Base-by-base conservation (phyloP, 92 coral and sea anemone species). In the Epizoanthus scotinus region DNA sequence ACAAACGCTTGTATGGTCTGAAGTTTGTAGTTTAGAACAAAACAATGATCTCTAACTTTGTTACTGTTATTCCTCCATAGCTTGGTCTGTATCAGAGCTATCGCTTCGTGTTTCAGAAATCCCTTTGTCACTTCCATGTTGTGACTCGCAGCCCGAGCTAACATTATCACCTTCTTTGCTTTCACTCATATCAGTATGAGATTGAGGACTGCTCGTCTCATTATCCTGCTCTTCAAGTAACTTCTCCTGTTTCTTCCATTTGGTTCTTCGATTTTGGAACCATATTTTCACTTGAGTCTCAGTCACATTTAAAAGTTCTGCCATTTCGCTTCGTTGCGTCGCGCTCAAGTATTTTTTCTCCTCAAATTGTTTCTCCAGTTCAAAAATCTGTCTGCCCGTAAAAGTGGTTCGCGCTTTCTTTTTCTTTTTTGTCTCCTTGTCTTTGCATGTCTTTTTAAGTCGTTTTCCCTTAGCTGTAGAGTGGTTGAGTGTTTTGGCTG, bases 391-490 rank as follows among this genome's bases (percentile, higher is more conserved):
- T 74, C 99, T 85, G 21, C 99, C 99, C 5, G 99, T 96, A 85
- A 96, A 96, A 31, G 99, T 96, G 47, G 99, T 96, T 27, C 99
- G 78, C n/a, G 99, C 99, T 77, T 96, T 96, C 94, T 96, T 96
- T 85, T 93, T 96, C 89, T 77, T 91, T 84, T 94, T 96, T 42
- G 78, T 72, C 25, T 67, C 73, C 61, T 81, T 94, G 58, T 89
- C 91, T 49, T 79, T 93, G 69, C 82, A 87, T 55, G 86, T 27
- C 83, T 84, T 96, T 81, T 88, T 87, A 44, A 71, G 82, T 36
- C 83, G 69, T 72, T 85, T 90, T 25, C 88, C 88, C 71, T 84
- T 66, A 21, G 70, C 47, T 69, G 81, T 78, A 8, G 86, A 42
- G 57, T 70, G 82, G 44, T 74, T 73, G 53, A 34, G 4, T 21